Evolutionary conservation across 2,113 vertebrate species (phyloP).

Genomic region (Colistium nudipinnis): DNA sequence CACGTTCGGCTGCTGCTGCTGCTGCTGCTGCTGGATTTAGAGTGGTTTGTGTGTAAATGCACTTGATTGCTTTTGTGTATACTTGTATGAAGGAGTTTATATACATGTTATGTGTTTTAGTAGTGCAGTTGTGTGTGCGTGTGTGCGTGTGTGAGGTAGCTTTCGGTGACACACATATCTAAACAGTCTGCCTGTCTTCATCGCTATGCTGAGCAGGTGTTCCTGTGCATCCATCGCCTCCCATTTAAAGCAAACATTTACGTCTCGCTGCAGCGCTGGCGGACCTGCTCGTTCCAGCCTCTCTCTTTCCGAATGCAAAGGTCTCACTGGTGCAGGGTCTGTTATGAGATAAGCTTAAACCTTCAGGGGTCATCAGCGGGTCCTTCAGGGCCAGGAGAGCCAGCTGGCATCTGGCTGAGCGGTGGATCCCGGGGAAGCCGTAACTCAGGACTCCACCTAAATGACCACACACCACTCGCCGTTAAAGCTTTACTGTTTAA

Average conservation of each 20-base stretch:
- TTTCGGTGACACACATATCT: constrained; percentile 33
- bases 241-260: constrained; percentile 56
- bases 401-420: constrained; percentile 61
- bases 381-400: constrained; percentile 22
- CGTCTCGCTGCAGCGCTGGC: constrained; percentile 11
- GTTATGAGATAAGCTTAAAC: constrained; percentile 47
- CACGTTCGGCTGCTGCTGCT: constrained; percentile 44
- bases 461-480: constrained; percentile 51
- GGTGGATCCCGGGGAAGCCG: constrained; percentile 47
- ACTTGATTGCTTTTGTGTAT: constrained; percentile 48
- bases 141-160: background rate
- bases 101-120: constrained; percentile 6
- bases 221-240: constrained; percentile 23
- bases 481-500: constrained; percentile 73
- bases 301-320: constrained; percentile 37
- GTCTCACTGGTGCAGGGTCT: constrained; percentile 7
- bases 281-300: background rate
- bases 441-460: constrained; percentile 50
- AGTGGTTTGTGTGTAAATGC: constrained; percentile 53
- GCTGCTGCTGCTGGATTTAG: constrained; percentile 38
- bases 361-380: constrained; percentile 14
- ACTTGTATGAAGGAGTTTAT: constrained; percentile 5
- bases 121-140: constrained; percentile 5
- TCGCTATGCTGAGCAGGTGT: constrained; percentile 44
- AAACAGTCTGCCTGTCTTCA: constrained; percentile 28